Evolutionary conservation across 2,113 vertebrate species (phyloP).

Genomic region (Ciconia maguari): DNA sequence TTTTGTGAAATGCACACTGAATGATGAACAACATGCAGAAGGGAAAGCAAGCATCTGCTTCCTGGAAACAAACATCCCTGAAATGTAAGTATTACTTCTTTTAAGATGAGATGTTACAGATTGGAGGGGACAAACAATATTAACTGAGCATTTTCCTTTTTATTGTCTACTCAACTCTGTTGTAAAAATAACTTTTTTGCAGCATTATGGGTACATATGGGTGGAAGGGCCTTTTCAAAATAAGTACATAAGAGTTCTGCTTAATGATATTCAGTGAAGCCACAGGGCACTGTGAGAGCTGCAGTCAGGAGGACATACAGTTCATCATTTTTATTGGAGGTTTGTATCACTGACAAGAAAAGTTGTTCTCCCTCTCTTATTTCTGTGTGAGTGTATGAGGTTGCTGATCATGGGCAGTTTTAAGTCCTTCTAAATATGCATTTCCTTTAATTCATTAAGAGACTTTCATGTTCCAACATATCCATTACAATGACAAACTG

Average conservation of each 20-base stretch:
- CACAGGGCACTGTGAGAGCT: background rate
- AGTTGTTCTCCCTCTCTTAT: background rate
- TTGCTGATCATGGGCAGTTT: slow-evolving; percentile 27
- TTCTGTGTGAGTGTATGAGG: slow-evolving; percentile 10
- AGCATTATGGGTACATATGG: background rate
- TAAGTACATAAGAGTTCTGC: background rate
- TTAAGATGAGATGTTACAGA: background rate
- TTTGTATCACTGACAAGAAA: slow-evolving; percentile 14
- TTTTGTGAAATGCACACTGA: background rate
- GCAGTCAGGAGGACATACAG: background rate
- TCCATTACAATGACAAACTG: slow-evolving; percentile 23
- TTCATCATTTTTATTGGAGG: background rate
- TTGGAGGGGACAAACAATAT: background rate
- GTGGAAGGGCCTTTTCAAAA: background rate
- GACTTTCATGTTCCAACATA: slow-evolving; percentile 25
- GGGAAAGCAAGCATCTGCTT: background rate
- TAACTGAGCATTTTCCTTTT: background rate
- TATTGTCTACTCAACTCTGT: background rate
- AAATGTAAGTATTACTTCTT: background rate
- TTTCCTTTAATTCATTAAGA: slow-evolving; percentile 63
- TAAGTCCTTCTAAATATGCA: slow-evolving; percentile 48
- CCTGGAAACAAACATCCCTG: background rate
- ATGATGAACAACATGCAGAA: background rate
- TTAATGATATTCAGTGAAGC: background rate
- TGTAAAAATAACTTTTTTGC: background rate